Conservation (phyloP, 92 coral and sea anemone species). For the Siderastrea radians region DNA sequence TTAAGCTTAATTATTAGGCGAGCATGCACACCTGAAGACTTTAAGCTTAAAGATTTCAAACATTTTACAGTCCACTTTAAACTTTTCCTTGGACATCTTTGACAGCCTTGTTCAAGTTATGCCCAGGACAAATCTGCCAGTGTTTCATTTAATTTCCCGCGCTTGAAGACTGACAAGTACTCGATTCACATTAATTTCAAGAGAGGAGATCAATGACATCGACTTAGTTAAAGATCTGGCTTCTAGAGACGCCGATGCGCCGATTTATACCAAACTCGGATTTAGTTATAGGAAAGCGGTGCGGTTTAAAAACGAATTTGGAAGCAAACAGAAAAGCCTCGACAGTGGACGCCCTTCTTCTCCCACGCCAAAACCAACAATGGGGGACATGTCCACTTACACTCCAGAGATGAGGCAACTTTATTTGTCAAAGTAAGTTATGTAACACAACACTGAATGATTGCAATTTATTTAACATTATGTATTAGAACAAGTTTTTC, state of each 20-base stretch:
- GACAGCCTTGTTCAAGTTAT: background rate
- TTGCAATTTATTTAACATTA: slow-evolving; percentile 25
- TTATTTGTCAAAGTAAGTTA: slow-evolving; percentile 63
- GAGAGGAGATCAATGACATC: slow-evolving; percentile 50
- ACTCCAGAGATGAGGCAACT: slow-evolving; percentile 43
- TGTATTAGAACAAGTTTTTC: slow-evolving; percentile 28
- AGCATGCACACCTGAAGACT: slow-evolving; percentile 9
- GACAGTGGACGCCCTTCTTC: background rate
- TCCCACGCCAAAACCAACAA: slow-evolving; percentile 40
- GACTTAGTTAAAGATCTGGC: slow-evolving; percentile 31
- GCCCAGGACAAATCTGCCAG: slow-evolving; percentile 2
- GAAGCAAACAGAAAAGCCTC: slow-evolving; percentile 5
- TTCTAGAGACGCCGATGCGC: slow-evolving; percentile 54
- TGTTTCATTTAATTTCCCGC: background rate
- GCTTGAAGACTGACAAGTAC: background rate
- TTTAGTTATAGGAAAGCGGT: slow-evolving; percentile 53
- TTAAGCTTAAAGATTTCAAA: slow-evolving; percentile 3
- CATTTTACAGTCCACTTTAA: slow-evolving; percentile 6
- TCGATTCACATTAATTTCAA: slow-evolving; percentile 45
- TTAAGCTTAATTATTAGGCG: slow-evolving; percentile 27
- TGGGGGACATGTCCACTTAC: slow-evolving; percentile 45
- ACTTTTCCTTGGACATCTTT: slow-evolving; percentile 15
- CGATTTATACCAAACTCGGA: slow-evolving; percentile 42
- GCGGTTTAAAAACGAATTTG: slow-evolving; percentile 36
- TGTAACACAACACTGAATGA: slow-evolving; percentile 30